Evolutionary conservation across 2,113 vertebrate genomes (phyloP), one percentile per base, ranked within the genome.

Genomic region (Sinocyclocheilus anophthalmus): DNA sequence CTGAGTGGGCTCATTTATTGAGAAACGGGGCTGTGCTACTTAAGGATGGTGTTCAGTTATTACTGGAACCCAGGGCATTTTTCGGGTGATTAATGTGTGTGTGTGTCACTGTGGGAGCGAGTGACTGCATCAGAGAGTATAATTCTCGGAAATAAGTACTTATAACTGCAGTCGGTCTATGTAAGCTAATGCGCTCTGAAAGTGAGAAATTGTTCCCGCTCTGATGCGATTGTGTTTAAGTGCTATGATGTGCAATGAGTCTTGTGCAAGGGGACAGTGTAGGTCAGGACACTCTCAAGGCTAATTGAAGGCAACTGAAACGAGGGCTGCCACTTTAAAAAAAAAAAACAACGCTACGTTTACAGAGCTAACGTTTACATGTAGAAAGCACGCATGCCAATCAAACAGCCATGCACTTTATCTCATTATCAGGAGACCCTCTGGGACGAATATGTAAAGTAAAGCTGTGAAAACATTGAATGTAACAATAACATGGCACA

Each of bases 81-180:
- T 87, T 85, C 88, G 22, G 14, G 76, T 94, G 92, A 94, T 94
- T 92, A 93, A 93, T 92, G 84, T 90, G 91, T 83, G 48, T 73
- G 50, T 61, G 70, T 73, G 50, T 72, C 42, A 57, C 5, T 80
- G 76, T 79, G 77, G 20, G 50, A 67, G 42, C 22, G 45, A 75
- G 37, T 50, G 4, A 83, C 72, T 80, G 65, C 80, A 84, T 76
- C 59, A 81, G 69, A 65, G 42, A 61, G 42, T 70, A 80, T 76
- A 50, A 81, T 81, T 85, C 48, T 85, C 42, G 16, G 67, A 81
- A 42, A 84, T 90, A 81, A 88, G 70, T 89, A 86, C 87, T 90
- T 86, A 88, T 79, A 42, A 24, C 85, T 89, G 84, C 76, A 85
- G 82, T 45, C 72, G 82, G 69, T 85, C 73, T 85, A 69, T 18